phyloP scores from a whole-genome alignment of 2,888 invertebrate genomes.

The Cataglyphis albicans region DNA sequence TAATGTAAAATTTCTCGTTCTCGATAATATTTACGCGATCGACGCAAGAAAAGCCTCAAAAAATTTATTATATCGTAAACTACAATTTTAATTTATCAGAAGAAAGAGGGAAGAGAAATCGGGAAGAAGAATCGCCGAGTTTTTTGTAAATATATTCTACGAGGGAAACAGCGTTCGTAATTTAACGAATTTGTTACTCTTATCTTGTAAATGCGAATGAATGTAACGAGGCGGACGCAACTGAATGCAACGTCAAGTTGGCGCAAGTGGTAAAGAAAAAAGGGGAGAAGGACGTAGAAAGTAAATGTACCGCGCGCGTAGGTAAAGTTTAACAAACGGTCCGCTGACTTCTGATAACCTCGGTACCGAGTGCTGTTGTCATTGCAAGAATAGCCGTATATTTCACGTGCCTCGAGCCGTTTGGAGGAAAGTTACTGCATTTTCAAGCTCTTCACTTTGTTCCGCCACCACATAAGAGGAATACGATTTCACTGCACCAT shows the following conservation, averaged over 20 bases:
- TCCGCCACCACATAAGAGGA: conserved; percentile 52
- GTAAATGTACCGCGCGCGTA: conserved; percentile 22
- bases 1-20: not conserved
- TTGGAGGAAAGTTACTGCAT: conserved; percentile 66
- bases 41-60: not conserved
- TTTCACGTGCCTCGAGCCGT: not conserved
- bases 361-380: conserved; percentile 14
- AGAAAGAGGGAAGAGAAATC: not conserved
- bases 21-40: not conserved
- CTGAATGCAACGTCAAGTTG: not conserved
- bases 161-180: not conserved
- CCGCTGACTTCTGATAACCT: conserved; percentile 44
- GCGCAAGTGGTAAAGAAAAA: conserved; percentile 3
- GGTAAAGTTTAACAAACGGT: conserved; percentile 49
- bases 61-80: not conserved
- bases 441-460: conserved; percentile 71
- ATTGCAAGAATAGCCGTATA: conserved; percentile 19
- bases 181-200: conserved; percentile 13
- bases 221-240: not conserved
- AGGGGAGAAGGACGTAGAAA: not conserved
- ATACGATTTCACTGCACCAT: not conserved
- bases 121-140: not conserved
- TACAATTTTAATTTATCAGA: not conserved
- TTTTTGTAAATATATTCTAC: not conserved
- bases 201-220: conserved; percentile 2